Conservation (phyloP, 2,797 vertebrate genomes). For the Aselliscus stoliczkanus region DNA sequence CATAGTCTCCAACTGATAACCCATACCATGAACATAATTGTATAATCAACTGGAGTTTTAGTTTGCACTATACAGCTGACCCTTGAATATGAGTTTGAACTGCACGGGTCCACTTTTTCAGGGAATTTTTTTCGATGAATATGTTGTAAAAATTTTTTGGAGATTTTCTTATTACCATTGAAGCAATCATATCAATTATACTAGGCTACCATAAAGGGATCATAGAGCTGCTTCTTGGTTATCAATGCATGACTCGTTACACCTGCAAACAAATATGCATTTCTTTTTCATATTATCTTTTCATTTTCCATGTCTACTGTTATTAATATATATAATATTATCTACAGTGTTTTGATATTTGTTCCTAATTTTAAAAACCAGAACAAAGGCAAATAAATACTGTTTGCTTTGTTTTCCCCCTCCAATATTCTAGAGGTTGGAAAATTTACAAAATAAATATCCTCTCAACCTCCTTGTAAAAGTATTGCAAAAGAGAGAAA, state of each 20-base stretch:
- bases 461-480: constrained; percentile 8
- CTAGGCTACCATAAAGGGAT: not conserved
- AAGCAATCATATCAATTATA: not conserved
- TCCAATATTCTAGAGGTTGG: constrained; percentile 41
- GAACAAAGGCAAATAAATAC: constrained; percentile 52
- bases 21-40: accelerated
- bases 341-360: not conserved
- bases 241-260: not conserved
- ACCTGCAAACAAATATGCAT: not conserved
- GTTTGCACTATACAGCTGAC: not conserved
- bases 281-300: not conserved
- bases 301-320: not conserved
- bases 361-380: not conserved
- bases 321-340: not conserved
- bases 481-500: constrained; percentile 36
- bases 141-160: not conserved
- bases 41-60: not conserved
- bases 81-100: not conserved
- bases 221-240: not conserved
- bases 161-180: not conserved
- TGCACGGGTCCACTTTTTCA: not conserved
- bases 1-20: not conserved
- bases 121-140: not conserved
- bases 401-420: constrained; percentile 43
- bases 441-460: constrained; percentile 59